phyloP scores from a whole-genome alignment of 1,140 invertebrate species.

The Dermatophagoides farinae region DNA sequence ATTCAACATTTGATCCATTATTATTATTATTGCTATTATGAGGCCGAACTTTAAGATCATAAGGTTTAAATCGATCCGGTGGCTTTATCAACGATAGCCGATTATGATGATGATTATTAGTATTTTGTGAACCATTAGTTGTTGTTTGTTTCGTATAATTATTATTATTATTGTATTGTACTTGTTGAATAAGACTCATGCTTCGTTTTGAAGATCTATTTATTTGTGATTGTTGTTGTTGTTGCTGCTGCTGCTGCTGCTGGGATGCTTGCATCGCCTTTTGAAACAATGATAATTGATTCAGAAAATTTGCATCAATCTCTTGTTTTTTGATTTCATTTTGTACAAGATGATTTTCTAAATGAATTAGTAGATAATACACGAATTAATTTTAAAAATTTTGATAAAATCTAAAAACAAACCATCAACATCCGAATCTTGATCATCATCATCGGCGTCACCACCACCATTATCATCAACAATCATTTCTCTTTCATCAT shows the following conservation, averaged over 20 bases:
- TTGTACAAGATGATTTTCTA: background rate
- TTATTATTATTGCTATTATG: too few species aligned
- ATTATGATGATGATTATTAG: background rate
- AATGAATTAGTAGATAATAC: background rate
- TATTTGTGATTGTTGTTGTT: background rate
- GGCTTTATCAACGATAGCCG: background rate
- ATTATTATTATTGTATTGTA: background rate
- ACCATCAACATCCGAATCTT: background rate
- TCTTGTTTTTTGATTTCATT: background rate
- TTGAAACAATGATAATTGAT: background rate
- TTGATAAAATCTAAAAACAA: background rate
- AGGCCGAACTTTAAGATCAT: background rate
- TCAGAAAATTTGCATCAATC: background rate
- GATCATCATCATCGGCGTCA: background rate
- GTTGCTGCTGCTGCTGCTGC: background rate
- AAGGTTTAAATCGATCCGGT: background rate
- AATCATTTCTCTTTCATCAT: conserved; percentile 4
- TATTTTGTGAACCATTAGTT: background rate
- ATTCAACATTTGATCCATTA: background rate
- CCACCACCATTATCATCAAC: background rate
- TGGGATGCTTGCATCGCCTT: background rate
- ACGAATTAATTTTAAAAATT: background rate
- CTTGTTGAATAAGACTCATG: conserved; percentile 8
- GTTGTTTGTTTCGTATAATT: background rate
- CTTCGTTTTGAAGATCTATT: background rate